Conservation (phyloP, 2,888 invertebrate species). For the Epistrophe eligans region DNA sequence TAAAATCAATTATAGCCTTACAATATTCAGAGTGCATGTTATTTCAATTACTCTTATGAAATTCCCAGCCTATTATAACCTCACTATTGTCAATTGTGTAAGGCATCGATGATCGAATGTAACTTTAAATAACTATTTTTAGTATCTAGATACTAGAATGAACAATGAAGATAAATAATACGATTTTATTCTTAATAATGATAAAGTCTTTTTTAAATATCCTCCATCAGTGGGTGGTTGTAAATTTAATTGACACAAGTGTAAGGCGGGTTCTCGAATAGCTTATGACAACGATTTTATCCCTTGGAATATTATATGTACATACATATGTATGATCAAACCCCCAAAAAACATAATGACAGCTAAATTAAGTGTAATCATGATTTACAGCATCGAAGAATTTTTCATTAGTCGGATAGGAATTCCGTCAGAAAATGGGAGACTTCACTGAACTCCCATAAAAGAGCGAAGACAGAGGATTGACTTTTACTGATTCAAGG, state of each 20-base stretch:
- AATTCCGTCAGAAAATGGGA: slow-evolving; percentile 59
- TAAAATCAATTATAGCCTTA: no score
- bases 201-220: slow-evolving; percentile 41
- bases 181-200: slow-evolving; percentile 17
- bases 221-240: slow-evolving; percentile 30
- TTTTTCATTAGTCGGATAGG: slow-evolving; percentile 76
- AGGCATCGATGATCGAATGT: not conserved
- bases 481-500: slow-evolving; percentile 65
- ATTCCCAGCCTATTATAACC: no score
- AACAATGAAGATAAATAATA: no score
- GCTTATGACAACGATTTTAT: slow-evolving; percentile 46
- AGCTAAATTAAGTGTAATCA: slow-evolving; percentile 80
- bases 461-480: slow-evolving; percentile 18
- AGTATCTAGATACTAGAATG: not conserved
- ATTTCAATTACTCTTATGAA: no score
- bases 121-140: not conserved
- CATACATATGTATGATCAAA: slow-evolving; percentile 13
- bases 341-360: slow-evolving; percentile 70
- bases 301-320: slow-evolving; percentile 48
- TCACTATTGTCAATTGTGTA: no score
- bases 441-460: slow-evolving; percentile 26
- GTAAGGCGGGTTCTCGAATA: slow-evolving; percentile 50
- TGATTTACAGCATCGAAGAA: slow-evolving; percentile 81
- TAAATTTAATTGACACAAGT: slow-evolving; percentile 67
- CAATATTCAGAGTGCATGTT: no score